Base-by-base conservation (phyloP, 2,113 vertebrate genomes). In the Nibea albiflora region DNA sequence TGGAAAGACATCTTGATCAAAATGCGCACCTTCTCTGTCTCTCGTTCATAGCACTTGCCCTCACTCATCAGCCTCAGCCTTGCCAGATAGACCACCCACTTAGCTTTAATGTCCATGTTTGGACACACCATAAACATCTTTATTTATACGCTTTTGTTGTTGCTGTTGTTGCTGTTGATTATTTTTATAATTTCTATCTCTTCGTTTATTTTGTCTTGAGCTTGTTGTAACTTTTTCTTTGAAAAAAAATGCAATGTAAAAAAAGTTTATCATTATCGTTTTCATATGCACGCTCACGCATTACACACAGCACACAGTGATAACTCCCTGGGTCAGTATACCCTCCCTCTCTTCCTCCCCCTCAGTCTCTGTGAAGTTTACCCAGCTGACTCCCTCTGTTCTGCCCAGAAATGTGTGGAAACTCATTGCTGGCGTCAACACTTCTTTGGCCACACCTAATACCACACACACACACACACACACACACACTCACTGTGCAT, bases 381-480 rank as follows among this genome's bases (percentile, higher is more conserved):
- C 84, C 86, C 86, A 91, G 90, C 91, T 93, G 91, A 91, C 91
- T 85, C 81, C 47, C 66, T 86, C 76, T 88, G 68, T 81, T 86
- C 67, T 78, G 79, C 63, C 78, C 80, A 81, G 79, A 88, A 91
- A 91, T 90, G 85, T 88, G 72, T 88, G 85, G 87, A 91, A 87
- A 90, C 87, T 91, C 75, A 73, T 87, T 74, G 67, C 76, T 90
- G 89, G 87, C 78, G 64, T 88, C 84, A 11, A 66, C 81, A 49
- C 54, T 58, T 76, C 81, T 87, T 76, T 42, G 72, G 49, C 79
- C 77, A 76, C 76, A 49, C 80, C 74, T 88, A 67, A 80, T 46
- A 80, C 71, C 68, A 73, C 73, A 79, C 24, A 54, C 60, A 44
- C 49, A 62, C 68, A 73, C 73, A 79, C 24, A 54, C 60, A 44